Evolutionary conservation across 2,113 vertebrate species (phyloP).

Genomic region (Chionodraco myersi): DNA sequence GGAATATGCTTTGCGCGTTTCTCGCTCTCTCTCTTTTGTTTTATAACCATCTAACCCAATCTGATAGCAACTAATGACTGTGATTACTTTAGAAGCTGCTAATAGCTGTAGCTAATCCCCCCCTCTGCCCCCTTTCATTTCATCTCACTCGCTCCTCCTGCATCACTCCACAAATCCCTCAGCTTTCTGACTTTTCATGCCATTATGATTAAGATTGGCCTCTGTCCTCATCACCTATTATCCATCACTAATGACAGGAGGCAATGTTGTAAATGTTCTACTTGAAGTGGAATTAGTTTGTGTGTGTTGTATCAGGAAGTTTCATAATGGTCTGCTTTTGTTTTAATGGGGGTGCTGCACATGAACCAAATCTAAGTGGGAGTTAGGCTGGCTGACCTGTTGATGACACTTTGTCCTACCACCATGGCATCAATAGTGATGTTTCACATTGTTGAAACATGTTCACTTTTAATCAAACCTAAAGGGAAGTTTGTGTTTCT

Average conservation of each 20-base stretch:
- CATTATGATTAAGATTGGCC: constrained; percentile 33
- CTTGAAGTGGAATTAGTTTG: constrained; percentile 27
- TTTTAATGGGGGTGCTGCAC: constrained; percentile 6
- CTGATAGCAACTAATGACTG: constrained; percentile 79
- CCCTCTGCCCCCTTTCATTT: constrained; percentile 69
- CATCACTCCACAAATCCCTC: constrained; percentile 60
- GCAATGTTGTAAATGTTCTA: constrained; percentile 36
- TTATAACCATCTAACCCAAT: constrained; percentile 74
- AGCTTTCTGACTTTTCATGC: constrained; percentile 46
- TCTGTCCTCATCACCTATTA: constrained; percentile 26
- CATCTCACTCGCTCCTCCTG: constrained; percentile 62
- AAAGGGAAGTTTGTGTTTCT: background rate
- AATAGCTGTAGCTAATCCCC: constrained; percentile 76
- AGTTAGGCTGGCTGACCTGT: constrained; percentile 8
- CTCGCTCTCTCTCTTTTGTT: constrained; percentile 39
- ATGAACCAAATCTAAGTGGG: constrained; percentile 30
- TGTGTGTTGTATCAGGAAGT: constrained; percentile 8
- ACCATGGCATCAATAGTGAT: background rate
- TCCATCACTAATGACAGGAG: constrained; percentile 48
- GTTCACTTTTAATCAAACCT: background rate
- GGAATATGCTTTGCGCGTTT: constrained; percentile 3
- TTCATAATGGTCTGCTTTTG: constrained; percentile 11
- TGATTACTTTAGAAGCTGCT: constrained; percentile 78
- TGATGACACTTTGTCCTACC: background rate
- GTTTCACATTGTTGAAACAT: background rate